Evolutionary conservation across 2,113 vertebrate species (phyloP), one percentile per base, ranked within the genome.

Genomic region (Cinclus mexicanus): DNA sequence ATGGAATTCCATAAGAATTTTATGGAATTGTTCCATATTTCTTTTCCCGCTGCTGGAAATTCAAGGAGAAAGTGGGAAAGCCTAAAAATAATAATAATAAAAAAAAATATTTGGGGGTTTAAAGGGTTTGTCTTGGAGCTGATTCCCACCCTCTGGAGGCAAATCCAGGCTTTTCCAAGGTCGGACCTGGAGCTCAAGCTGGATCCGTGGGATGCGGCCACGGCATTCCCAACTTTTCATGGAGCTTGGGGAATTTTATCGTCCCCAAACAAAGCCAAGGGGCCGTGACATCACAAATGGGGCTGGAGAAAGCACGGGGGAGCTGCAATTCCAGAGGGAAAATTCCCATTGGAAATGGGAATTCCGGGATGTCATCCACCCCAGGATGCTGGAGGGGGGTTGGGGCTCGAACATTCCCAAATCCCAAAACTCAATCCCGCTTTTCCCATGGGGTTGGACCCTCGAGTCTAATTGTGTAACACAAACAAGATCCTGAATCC

Each of bases 311-410:
- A 35, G 10, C 22, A 8, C 35, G 1, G 25, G 33, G 17, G 8
- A 60, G 33, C 6, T 7, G 7, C 6, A 35, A 64, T 12, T 56
- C 53, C 8, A 0, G 44, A n/a, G 35, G 44, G 63, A 35, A 79
- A 42, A 50, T 18, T 50, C 1, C 50, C 50, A 1, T 0, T 2
- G 12, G 83, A 60, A 86, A 5, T 28, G 20, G 39, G 25, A 50
- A 10, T 3, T 9, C 53, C 3, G 9, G 52, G 50, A 33, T 23
- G 12, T n/a, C 46, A 1, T 4, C 3, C 3, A n/a, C 25, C 9
- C 26, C 0, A 0, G 46, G 55, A 44, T 3, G 46, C 2, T 1
- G 35, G 29, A 4, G 59, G 0, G 0, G 16, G 1, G 31, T 6
- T 59, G 61, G 47, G 18, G 29, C 26, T 82, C 41, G 1, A 3